Evolutionary conservation across 2,113 vertebrate species (phyloP).

Genomic region (Madoqua kirkii): DNA sequence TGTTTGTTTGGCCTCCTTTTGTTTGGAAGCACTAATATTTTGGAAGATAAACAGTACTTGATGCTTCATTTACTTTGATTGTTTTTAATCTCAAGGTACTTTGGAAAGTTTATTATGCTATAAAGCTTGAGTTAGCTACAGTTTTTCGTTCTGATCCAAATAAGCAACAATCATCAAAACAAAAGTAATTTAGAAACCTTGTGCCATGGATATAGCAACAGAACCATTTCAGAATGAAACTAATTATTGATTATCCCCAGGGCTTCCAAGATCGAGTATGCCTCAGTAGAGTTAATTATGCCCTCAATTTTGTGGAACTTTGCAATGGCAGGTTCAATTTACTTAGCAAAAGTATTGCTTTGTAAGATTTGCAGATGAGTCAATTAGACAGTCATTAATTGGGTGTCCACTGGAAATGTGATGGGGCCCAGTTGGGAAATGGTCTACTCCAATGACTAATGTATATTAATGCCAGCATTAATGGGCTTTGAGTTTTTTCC

Average conservation of each 20-base stretch:
- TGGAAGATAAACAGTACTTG: constrained; percentile 63
- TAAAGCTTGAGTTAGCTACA: constrained; percentile 70
- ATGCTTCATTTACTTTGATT: constrained; percentile 69
- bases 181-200: constrained; percentile 75
- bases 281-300: constrained; percentile 81
- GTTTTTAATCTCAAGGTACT: constrained; percentile 72
- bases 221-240: constrained; percentile 76
- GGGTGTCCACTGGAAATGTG: constrained; percentile 72
- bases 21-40: constrained; percentile 72
- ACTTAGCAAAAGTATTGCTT: constrained; percentile 76
- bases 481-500: constrained; percentile 53
- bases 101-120: constrained; percentile 71
- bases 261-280: constrained; percentile 76
- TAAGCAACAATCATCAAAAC: constrained; percentile 77
- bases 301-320: constrained; percentile 77
- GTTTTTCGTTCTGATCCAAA: constrained; percentile 70
- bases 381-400: constrained; percentile 85
- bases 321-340: constrained; percentile 81
- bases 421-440: constrained; percentile 61
- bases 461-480: constrained; percentile 61
- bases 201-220: constrained; percentile 68
- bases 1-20: constrained; percentile 31
- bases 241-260: constrained; percentile 83
- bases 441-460: constrained; percentile 63
- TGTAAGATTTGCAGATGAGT: constrained; percentile 80